Evolutionary conservation across 2,113 vertebrate genomes (phyloP).

Genomic region (Neofelis nebulosa): DNA sequence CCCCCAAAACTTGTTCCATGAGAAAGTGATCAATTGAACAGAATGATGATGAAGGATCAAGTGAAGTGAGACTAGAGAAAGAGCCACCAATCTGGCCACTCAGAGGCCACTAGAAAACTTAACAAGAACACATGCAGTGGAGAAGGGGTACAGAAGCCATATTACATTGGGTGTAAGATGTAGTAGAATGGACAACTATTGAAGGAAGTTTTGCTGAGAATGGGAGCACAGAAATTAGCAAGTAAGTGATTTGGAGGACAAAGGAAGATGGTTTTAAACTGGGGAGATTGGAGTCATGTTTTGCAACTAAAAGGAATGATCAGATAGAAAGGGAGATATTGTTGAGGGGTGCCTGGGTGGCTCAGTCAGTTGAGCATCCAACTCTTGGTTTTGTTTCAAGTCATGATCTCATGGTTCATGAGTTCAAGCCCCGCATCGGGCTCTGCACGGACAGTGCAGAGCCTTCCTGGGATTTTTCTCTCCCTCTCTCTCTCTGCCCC

Average conservation of each 20-base stretch:
- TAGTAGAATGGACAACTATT: background rate
- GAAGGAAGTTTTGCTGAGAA: background rate
- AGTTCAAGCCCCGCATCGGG: no score
- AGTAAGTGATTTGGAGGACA: background rate
- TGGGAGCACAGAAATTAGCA: background rate
- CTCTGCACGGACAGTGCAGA: no score
- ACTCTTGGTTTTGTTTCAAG: no score
- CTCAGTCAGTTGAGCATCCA: no score
- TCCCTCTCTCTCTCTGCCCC: no score
- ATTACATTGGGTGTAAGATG: background rate
- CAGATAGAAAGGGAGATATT: background rate
- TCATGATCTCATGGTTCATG: no score
- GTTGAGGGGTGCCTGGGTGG: no score
- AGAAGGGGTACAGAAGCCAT: background rate
- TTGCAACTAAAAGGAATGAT: background rate
- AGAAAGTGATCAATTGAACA: background rate
- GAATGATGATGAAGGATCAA: background rate
- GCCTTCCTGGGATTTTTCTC: no score
- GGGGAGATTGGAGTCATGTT: background rate
- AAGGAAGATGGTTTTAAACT: background rate
- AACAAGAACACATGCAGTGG: background rate
- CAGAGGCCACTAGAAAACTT: background rate
- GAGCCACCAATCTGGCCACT: background rate
- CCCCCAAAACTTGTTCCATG: background rate
- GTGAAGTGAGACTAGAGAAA: background rate